Evolutionary conservation across 1,140 invertebrate species (phyloP).

Genomic region (Paralvinella palmiformis): DNA sequence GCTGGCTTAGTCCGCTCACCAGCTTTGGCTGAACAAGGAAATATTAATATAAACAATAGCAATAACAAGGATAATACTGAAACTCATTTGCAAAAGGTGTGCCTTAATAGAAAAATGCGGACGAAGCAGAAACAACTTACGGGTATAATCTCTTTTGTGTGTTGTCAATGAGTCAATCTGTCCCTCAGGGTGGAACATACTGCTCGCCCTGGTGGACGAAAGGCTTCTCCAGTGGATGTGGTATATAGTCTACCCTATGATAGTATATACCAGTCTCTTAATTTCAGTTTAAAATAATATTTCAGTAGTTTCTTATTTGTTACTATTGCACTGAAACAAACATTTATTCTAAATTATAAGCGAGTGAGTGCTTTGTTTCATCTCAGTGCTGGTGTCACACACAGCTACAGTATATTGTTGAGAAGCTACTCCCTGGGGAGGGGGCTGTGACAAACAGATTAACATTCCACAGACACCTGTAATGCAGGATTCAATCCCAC

Average conservation of each 20-base stretch:
- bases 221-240: conserved; percentile 37
- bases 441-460: no score
- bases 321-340: no score
- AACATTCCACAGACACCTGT: no score
- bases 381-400: no score
- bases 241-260: conserved; percentile 45
- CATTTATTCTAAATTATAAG: no score
- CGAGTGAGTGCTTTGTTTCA: no score
- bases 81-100: background rate
- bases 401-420: no score
- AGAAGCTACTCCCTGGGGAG: no score
- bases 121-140: conserved; percentile 27
- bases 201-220: conserved; percentile 31
- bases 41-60: background rate
- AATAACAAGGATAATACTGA: no score
- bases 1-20: conserved; percentile 33
- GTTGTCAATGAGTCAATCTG: conserved; percentile 45
- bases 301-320: no score
- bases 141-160: conserved; percentile 47
- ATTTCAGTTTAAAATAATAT: background rate
- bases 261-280: no score
- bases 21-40: conserved; percentile 38
- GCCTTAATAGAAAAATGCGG: background rate
- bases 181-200: conserved; percentile 39
- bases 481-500: no score